Evolutionary conservation across 2,113 vertebrate genomes (phyloP).

Genomic region (Hemicordylus capensis): DNA sequence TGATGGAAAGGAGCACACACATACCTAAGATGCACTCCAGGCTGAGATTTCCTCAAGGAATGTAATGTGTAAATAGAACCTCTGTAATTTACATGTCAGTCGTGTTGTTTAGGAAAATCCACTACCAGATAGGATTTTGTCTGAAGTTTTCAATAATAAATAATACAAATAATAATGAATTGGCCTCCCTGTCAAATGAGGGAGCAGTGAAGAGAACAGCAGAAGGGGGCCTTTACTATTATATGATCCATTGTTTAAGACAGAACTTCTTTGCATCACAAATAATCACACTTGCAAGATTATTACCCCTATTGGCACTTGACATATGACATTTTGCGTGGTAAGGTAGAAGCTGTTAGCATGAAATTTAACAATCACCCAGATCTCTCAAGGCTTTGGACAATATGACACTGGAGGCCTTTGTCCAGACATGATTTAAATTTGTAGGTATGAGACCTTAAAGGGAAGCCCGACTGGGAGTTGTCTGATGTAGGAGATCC

Average conservation of each 20-base stretch:
- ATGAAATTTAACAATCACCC: too few species aligned
- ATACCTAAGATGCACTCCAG: background rate
- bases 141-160: background rate
- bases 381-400: too few species aligned
- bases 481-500: background rate
- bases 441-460: background rate
- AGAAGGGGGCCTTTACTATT: background rate
- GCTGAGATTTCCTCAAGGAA: background rate
- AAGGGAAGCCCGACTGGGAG: background rate
- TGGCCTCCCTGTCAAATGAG: background rate
- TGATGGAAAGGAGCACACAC: background rate
- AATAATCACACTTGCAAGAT: background rate
- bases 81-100: background rate
- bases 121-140: background rate
- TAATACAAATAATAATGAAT: background rate
- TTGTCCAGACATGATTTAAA: too few species aligned
- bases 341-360: too few species aligned
- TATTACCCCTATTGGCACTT: too few species aligned
- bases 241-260: background rate
- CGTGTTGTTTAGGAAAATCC: background rate
- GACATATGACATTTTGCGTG: background rate
- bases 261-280: background rate
- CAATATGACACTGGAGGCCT: too few species aligned
- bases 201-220: background rate
- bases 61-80: background rate